These are phyloP conservation scores for Dicaeum eximium DNA, from an alignment of 2,113 vertebrate genomes.

Conservation along the genomic window DNA sequence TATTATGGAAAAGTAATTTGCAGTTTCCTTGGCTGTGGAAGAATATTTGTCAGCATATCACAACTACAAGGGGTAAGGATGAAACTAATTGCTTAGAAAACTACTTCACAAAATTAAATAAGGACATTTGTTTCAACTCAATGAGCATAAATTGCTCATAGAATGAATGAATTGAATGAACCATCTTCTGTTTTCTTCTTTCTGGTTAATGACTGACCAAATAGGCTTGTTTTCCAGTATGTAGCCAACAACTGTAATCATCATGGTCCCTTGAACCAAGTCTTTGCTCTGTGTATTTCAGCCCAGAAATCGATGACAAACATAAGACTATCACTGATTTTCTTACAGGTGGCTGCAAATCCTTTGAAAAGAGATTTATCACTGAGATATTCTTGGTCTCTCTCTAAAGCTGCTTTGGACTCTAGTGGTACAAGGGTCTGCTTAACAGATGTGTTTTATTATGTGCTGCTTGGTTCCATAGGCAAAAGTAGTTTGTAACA, in stretches of 20 bases:
- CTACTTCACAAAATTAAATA: neutral
- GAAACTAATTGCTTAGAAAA: slow-evolving; percentile 37
- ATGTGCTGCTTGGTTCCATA: neutral
- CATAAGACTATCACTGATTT: neutral
- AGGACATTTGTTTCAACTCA: neutral
- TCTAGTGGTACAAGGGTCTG: neutral
- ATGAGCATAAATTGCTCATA: neutral
- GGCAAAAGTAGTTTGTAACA: neutral
- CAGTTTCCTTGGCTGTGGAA: neutral
- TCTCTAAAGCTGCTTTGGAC: neutral
- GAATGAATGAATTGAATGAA: too few relatives aligned
- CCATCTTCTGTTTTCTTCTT: neutral
- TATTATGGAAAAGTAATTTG: neutral
- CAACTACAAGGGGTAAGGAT: neutral
- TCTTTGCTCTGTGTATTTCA: neutral
- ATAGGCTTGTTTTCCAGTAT: neutral
- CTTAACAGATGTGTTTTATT: neutral
- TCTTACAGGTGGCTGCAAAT: neutral
- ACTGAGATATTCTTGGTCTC: neutral
- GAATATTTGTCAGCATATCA: neutral
- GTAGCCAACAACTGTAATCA: neutral
- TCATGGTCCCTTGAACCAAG: neutral
- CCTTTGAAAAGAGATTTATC: neutral
- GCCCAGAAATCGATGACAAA: neutral
- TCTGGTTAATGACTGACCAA: slow-evolving; percentile 22